phyloP scores from a whole-genome alignment of 37 sponge, comb jelly and placozoan species.

The Oopsacas minuta region DNA sequence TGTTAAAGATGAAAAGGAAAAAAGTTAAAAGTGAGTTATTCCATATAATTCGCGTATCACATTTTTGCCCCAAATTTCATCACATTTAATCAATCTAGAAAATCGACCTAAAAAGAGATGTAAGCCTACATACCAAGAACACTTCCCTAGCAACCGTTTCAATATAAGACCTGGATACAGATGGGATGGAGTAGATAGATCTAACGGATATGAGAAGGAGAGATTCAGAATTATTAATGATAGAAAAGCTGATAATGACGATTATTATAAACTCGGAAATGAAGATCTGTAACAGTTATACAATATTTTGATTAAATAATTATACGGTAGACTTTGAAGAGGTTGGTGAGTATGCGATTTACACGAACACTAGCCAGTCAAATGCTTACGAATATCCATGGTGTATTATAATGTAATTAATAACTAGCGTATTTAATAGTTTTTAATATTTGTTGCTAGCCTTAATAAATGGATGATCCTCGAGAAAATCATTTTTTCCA shows the following conservation, averaged over 20 bases:
- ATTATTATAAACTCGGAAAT: conserved; percentile 87
- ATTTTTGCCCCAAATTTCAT: background rate
- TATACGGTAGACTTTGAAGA: too few species aligned
- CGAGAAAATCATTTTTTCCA: background rate
- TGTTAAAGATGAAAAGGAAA: conserved; percentile 68
- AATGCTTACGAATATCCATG: too few species aligned
- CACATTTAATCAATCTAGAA: background rate
- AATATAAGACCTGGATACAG: conserved; percentile 78
- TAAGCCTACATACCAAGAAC: conserved; percentile 51
- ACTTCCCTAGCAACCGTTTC: conserved; percentile 75
- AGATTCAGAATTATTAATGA: conserved; percentile 40
- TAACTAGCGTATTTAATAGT: too few species aligned
- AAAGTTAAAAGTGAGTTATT: conserved; percentile 29
- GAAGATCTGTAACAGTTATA: conserved; percentile 83
- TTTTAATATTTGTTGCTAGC: too few species aligned
- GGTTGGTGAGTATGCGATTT: too few species aligned
- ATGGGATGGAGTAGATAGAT: conserved; percentile 94
- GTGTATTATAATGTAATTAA: too few species aligned
- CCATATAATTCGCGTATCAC: too few species aligned
- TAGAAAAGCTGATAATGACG: conserved; percentile 45
- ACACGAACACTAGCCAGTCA: too few species aligned
- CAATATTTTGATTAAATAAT: too few species aligned
- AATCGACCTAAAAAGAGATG: background rate
- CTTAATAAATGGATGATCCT: background rate
- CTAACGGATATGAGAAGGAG: conserved; percentile 87